Percentiles rank a stretch among this genome's conserved stretches.
Conservation (phyloP, 2,888 invertebrate genomes). For the Drosophila paramelanica region DNA sequence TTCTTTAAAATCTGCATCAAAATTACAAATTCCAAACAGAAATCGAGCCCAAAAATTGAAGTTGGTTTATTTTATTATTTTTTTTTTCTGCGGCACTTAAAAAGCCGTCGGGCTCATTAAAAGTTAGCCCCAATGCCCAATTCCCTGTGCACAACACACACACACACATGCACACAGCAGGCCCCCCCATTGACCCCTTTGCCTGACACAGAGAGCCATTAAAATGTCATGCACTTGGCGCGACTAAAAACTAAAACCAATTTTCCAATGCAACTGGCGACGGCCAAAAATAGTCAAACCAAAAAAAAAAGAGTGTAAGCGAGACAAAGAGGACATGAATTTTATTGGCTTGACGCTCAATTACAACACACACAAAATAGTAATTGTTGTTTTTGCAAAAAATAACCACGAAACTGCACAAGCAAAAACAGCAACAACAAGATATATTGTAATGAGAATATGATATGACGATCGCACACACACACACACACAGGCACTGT, state of each 20-base stretch:
- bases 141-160: conserved; percentile 1
- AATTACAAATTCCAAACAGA: conserved; percentile 12
- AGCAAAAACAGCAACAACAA: conserved; percentile 16
- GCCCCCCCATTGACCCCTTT: not conserved
- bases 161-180: conserved; percentile 37
- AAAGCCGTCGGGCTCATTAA: conserved; percentile 48
- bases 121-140: conserved; percentile 32
- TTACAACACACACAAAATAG: conserved; percentile 43
- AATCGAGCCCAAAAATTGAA: conserved; percentile 29
- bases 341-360: conserved; percentile 53
- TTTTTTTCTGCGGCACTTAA: conserved; percentile 24
- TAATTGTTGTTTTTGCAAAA: conserved; percentile 17
- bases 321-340: conserved; percentile 21
- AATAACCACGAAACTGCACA: conserved; percentile 34
- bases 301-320: not conserved
- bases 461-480: conserved; percentile 42
- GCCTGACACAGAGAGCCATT: conserved; percentile 49
- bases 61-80: conserved; percentile 5
- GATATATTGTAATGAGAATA: conserved; percentile 46
- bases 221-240: conserved; percentile 78
- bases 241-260: conserved; percentile 68
- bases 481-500: conserved; percentile 5
- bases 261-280: conserved; percentile 49
- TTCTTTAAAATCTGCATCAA: conserved; percentile 2
- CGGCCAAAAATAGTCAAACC: conserved; percentile 13